Evolutionary conservation across 2,113 vertebrate genomes (phyloP).

Genomic region (Lepus timidus): DNA sequence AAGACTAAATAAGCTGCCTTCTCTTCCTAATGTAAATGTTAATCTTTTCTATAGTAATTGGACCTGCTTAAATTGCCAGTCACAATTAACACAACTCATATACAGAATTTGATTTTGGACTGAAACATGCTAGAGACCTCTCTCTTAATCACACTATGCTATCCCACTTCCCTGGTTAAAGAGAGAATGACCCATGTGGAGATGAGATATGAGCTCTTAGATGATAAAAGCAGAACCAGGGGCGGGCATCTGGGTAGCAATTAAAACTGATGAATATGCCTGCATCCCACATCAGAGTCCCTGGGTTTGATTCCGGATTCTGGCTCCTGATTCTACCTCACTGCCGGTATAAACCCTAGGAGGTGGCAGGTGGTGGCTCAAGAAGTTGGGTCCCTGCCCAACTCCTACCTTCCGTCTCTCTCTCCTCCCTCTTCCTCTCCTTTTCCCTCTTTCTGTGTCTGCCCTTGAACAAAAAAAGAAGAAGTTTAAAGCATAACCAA

Average conservation of each 20-base stretch:
- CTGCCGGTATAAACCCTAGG: no score
- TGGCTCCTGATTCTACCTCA: no score
- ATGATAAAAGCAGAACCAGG: not conserved
- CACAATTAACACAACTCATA: not conserved
- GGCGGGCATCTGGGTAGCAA: no score
- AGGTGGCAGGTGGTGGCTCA: no score
- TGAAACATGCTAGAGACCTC: not conserved
- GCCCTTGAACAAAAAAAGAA: no score
- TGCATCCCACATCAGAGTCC: no score
- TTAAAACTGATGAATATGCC: no score
- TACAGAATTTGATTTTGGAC: not conserved
- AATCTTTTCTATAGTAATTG: conserved; percentile 57
- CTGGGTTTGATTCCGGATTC: no score
- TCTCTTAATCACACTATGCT: not conserved
- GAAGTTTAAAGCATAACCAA: not conserved
- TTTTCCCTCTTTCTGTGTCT: no score
- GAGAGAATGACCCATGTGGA: not conserved
- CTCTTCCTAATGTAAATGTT: conserved; percentile 64
- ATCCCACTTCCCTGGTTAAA: not conserved
- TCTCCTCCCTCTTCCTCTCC: no score
- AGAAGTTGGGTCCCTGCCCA: no score
- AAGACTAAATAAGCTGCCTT: not conserved
- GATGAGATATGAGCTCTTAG: not conserved
- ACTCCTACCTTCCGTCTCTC: no score
- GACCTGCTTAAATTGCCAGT: conserved; percentile 39